Percentiles rank a stretch among this genome's conserved stretches.
Conservation (phyloP, 2,797 vertebrate genomes). For the Chiloscyllium punctatum region DNA sequence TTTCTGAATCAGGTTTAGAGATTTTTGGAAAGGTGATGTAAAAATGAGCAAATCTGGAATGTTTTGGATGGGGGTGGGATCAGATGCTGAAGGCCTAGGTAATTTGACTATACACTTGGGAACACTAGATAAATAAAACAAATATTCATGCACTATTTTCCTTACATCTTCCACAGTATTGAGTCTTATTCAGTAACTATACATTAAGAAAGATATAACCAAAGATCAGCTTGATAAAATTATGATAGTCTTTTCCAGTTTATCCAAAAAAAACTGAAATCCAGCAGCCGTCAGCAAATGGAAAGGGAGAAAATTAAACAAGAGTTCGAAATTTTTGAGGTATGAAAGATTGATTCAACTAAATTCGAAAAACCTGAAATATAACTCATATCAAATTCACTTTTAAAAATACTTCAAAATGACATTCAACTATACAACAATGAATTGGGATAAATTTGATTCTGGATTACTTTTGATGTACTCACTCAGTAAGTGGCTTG, state of each 20-base stretch:
- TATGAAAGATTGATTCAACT: neutral
- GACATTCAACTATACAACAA: neutral
- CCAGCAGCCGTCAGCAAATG: neutral
- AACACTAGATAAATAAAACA: neutral
- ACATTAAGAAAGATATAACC: neutral
- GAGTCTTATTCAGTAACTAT: neutral
- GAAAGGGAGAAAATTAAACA: neutral
- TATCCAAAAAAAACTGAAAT: neutral
- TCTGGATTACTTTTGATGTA: neutral
- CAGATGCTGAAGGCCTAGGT: neutral
- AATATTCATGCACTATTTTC: neutral
- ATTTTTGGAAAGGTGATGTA: neutral
- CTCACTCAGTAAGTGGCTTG: neutral
- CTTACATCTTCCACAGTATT: neutral
- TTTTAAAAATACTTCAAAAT: neutral
- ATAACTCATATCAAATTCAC: neutral
- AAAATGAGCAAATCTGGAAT: neutral
- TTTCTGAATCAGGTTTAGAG: neutral
- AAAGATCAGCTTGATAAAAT: neutral
- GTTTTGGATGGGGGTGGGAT: neutral
- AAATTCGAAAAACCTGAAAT: neutral
- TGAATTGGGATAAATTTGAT: neutral
- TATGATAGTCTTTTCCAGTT: neutral
- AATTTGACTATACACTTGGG: neutral
- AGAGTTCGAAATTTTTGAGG: neutral